phyloP scores from a whole-genome alignment of 2,113 vertebrate species.

The Platichthys stellatus region DNA sequence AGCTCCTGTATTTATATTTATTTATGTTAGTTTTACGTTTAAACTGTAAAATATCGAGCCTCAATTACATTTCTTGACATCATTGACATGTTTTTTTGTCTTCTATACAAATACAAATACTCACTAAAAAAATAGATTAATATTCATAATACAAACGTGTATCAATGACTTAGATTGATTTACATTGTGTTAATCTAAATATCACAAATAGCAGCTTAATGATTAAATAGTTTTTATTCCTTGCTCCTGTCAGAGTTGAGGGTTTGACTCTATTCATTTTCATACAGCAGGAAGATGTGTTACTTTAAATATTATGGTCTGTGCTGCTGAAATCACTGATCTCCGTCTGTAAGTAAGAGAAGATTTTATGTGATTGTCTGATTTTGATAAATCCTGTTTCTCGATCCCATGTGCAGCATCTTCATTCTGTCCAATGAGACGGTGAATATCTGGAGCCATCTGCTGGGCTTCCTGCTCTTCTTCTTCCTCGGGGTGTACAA shows the following conservation, averaged over 20 bases:
- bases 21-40: too few relatives aligned
- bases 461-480: slow-evolving; percentile 93
- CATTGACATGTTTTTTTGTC: too few relatives aligned
- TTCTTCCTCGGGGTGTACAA: slow-evolving; percentile 91
- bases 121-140: too few relatives aligned
- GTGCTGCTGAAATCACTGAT: too few relatives aligned
- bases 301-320: too few relatives aligned
- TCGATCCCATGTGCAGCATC: slow-evolving; percentile 78
- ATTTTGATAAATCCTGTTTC: not conserved
- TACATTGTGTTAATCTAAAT: not conserved
- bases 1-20: too few relatives aligned
- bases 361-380: not conserved
- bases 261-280: not conserved
- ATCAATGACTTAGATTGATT: not conserved
- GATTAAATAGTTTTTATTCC: not conserved
- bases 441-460: slow-evolving; percentile 95
- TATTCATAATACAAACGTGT: too few relatives aligned
- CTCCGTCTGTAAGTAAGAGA: not conserved
- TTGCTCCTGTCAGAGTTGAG: not conserved
- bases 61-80: too few relatives aligned
- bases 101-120: too few relatives aligned
- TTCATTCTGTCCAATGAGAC: slow-evolving; percentile 96
- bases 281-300: not conserved
- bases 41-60: too few relatives aligned
- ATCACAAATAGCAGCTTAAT: not conserved